Evolutionary conservation across 2,888 invertebrate genomes (phyloP).

Genomic region (Philereme vetulata): DNA sequence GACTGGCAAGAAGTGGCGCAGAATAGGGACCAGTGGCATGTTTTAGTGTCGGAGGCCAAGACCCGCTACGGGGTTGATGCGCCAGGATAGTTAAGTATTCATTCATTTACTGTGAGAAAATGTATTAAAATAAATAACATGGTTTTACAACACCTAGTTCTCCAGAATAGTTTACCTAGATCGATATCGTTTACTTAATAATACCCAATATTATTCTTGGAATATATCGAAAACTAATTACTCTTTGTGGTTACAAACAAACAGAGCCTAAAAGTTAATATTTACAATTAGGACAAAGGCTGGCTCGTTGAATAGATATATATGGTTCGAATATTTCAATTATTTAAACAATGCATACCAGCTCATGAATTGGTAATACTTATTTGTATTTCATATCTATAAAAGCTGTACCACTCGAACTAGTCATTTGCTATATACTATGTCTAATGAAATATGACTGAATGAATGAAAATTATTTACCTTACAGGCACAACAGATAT

Average conservation of each 20-base stretch:
- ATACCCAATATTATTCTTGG: background rate
- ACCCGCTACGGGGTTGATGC: no score
- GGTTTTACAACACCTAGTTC: no score
- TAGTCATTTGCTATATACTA: background rate
- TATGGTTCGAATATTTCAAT: constrained; percentile 35
- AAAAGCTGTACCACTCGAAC: constrained; percentile 28
- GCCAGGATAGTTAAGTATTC: no score
- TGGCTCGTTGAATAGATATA: constrained; percentile 24
- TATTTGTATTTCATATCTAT: constrained; percentile 38
- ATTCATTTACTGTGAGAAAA: no score
- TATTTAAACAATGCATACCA: constrained; percentile 36
- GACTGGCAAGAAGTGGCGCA: no score
- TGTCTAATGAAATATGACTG: no score
- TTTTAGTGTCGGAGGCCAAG: no score
- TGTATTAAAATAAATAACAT: no score
- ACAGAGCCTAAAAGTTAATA: constrained; percentile 22
- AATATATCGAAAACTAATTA: background rate
- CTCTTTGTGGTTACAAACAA: constrained; percentile 6
- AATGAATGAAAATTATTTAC: no score
- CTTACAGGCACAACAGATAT: no score
- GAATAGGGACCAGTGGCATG: no score
- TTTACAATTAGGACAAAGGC: constrained; percentile 33
- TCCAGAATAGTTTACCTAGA: background rate
- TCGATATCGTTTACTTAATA: background rate
- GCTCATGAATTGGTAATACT: constrained; percentile 38